These are phyloP conservation scores for Sinohyriopsis cumingii DNA, from an alignment of 2,888 invertebrate species.

Conservation along the genomic window DNA sequence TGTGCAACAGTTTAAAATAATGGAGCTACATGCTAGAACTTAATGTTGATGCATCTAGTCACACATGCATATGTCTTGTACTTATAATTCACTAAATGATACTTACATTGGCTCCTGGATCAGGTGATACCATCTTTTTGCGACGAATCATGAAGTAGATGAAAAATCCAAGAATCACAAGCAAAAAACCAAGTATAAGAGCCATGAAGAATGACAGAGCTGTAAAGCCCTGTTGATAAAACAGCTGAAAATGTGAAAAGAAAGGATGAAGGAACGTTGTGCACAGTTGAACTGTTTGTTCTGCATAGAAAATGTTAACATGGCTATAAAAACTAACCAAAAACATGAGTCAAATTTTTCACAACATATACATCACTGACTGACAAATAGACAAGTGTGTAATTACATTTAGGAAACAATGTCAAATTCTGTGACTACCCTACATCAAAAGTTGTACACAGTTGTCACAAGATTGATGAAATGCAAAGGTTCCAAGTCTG, in stretches of 20 bases:
- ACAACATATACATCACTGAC: too few species aligned
- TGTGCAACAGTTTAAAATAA: too few species aligned
- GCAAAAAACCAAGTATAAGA: conserved; percentile 50
- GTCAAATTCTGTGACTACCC: too few species aligned
- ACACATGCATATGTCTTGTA: not conserved
- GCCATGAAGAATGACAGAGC: conserved; percentile 59
- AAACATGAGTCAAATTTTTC: too few species aligned
- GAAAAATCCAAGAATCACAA: conserved; percentile 39
- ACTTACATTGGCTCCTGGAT: conserved; percentile 28
- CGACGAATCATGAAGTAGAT: conserved; percentile 35
- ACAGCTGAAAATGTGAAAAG: conserved; percentile 45
- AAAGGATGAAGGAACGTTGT: not conserved
- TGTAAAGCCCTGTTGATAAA: conserved; percentile 64
- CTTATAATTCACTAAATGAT: not conserved
- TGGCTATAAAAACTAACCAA: too few species aligned
- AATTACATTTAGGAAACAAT: too few species aligned
- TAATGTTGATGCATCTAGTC: not conserved
- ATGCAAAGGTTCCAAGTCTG: too few species aligned
- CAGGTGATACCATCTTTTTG: conserved; percentile 33
- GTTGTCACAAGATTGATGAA: too few species aligned
- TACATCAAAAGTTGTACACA: too few species aligned
- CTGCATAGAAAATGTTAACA: too few species aligned
- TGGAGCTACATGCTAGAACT: too few species aligned
- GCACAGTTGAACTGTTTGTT: not conserved
- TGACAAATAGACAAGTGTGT: too few species aligned